A percentile compares a stretch with the other conserved stretches of the same genome.
Evolutionary conservation across 2,113 vertebrate species (phyloP).

Genomic region (Lipotes vexillifer): DNA sequence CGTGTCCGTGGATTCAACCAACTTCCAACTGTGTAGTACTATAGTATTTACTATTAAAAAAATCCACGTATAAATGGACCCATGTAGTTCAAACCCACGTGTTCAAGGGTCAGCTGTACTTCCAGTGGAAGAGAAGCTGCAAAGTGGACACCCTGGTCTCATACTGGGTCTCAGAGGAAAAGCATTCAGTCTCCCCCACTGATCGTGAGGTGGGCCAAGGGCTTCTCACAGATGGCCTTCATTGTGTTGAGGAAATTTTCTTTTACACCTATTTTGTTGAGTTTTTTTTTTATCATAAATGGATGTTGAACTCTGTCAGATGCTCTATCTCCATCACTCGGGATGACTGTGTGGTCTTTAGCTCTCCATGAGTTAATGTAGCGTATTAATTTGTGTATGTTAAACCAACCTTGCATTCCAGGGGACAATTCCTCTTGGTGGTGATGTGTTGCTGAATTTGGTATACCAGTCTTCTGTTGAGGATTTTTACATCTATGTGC

Average conservation of each 20-base stretch:
- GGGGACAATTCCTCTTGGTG: background rate
- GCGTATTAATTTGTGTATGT: background rate
- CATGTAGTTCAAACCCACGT: background rate
- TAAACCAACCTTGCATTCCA: background rate
- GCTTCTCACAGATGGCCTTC: background rate
- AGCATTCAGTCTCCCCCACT: background rate
- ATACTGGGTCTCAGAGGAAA: background rate
- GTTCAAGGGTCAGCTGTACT: background rate
- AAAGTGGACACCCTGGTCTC: background rate
- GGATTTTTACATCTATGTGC: background rate
- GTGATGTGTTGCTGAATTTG: background rate
- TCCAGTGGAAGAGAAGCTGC: background rate
- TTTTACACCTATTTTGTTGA: background rate
- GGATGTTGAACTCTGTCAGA: background rate
- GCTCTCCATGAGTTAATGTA: background rate
- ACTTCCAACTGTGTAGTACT: rapidly evolving
- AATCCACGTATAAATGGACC: background rate
- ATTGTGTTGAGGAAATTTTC: background rate
- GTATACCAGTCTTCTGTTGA: background rate
- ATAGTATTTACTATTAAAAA: no score
- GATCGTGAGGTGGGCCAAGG: background rate
- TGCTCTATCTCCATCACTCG: background rate
- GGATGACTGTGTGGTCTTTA: no score
- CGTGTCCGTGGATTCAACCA: background rate
- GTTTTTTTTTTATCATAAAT: background rate